Conservation (phyloP, 2,113 vertebrate genomes). For the Garra rufa region DNA sequence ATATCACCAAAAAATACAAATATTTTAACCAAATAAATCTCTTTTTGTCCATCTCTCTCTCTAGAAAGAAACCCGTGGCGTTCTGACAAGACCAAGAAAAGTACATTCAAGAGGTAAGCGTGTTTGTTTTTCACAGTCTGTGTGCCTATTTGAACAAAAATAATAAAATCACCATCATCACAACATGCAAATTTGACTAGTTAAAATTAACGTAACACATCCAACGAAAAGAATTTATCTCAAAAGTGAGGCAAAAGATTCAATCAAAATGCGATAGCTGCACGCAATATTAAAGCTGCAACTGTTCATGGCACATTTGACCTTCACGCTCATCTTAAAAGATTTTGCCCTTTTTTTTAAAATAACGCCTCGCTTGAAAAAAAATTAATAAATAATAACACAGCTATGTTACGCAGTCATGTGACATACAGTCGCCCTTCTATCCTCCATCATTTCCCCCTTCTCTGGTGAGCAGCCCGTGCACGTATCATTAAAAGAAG, state of each 20-base stretch:
- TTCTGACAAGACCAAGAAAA: not conserved
- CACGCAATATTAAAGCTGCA: no score
- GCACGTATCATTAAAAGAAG: slow-evolving; percentile 33
- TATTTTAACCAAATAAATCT: not conserved
- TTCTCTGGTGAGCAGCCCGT: not conserved
- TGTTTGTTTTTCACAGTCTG: not conserved
- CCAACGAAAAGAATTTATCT: not conserved
- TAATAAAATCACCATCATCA: not conserved
- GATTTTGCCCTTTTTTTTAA: not conserved
- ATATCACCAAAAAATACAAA: slow-evolving; percentile 22
- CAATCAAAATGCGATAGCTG: no score
- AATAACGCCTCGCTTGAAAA: not conserved
- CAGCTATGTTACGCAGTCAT: slow-evolving; percentile 71
- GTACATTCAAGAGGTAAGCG: not conserved
- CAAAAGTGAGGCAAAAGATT: no score
- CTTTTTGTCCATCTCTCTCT: not conserved
- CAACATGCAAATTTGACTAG: not conserved
- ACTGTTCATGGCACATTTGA: not conserved
- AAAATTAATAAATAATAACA: not conserved
- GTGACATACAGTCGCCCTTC: slow-evolving; percentile 69
- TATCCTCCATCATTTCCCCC: not conserved
- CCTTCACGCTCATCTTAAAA: not conserved
- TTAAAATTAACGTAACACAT: not conserved
- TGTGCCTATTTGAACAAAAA: no score
- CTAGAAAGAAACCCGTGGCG: not conserved